Percentiles rank a stretch among this genome's conserved stretches.
These are phyloP conservation scores for Caranx melampygus DNA, from an alignment of 2,113 vertebrate genomes.

Conservation along the genomic window DNA sequence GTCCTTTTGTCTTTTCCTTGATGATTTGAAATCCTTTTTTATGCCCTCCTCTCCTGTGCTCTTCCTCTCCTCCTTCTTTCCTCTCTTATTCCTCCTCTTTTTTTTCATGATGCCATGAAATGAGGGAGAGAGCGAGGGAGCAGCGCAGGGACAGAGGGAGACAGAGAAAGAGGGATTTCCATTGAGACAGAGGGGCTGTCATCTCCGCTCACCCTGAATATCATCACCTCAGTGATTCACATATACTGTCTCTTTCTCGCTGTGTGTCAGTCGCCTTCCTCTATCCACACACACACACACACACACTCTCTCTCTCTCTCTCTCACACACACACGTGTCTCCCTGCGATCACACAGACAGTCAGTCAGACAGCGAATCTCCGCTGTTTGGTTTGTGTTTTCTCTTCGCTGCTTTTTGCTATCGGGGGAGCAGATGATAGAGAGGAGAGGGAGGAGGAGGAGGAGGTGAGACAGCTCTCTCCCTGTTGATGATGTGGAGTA, in stretches of 20 bases:
- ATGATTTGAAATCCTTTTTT: neutral
- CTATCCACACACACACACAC: constrained; percentile 27
- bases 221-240: constrained; percentile 65
- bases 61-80: no score
- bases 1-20: neutral
- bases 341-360: constrained; percentile 31
- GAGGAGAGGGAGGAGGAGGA: constrained; percentile 40
- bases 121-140: constrained; percentile 17
- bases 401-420: constrained; percentile 23
- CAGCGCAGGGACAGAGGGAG: constrained; percentile 11
- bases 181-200: constrained; percentile 63
- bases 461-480: constrained; percentile 55
- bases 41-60: neutral
- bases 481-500: constrained; percentile 67
- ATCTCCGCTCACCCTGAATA: constrained; percentile 60
- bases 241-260: constrained; percentile 43
- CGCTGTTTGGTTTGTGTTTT: constrained; percentile 46
- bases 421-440: constrained; percentile 57
- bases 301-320: constrained; percentile 40
- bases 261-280: constrained; percentile 30
- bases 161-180: constrained; percentile 56
- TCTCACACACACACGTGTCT: constrained; percentile 47
- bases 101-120: constrained; percentile 24
- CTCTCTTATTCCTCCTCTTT: neutral
- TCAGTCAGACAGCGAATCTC: constrained; percentile 40